Conservation (phyloP, 2,888 invertebrate genomes). For the Dynastes hyllus region DNA sequence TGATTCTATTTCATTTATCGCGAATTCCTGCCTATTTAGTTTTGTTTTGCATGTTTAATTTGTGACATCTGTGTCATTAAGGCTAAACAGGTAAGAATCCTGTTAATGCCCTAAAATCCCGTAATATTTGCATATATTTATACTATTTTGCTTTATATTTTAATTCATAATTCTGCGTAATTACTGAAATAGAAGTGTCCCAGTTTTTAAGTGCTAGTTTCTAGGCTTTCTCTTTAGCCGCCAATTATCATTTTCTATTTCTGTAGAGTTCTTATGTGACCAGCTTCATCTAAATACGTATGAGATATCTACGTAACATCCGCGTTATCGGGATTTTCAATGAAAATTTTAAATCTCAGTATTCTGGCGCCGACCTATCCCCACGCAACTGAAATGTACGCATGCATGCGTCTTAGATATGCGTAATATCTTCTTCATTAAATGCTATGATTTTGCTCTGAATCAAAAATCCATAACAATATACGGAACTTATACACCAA, state of each 20-base stretch:
- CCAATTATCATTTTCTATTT: constrained; percentile 54
- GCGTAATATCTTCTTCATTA: constrained; percentile 48
- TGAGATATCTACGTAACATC: constrained; percentile 50
- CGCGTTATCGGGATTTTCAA: constrained; percentile 49
- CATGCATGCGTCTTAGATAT: constrained; percentile 61
- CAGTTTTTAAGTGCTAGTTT: constrained; percentile 56
- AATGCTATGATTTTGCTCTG: constrained; percentile 19
- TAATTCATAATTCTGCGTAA: constrained; percentile 54
- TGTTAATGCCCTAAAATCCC: constrained; percentile 63
- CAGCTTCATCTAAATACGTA: constrained; percentile 41
- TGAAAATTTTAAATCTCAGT: constrained; percentile 59
- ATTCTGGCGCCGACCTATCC: constrained; percentile 64
- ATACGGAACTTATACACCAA: constrained; percentile 9
- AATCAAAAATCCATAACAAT: constrained; percentile 37
- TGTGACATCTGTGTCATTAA: constrained; percentile 64
- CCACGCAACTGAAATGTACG: constrained; percentile 62
- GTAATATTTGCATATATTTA: constrained; percentile 44
- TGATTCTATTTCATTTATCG: constrained; percentile 67
- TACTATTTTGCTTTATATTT: constrained; percentile 51
- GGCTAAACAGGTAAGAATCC: constrained; percentile 70
- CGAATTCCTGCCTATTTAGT: constrained; percentile 63
- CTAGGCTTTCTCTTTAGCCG: constrained; percentile 56
- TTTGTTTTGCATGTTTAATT: constrained; percentile 67
- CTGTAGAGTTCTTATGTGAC: constrained; percentile 51
- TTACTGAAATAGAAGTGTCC: constrained; percentile 61